A percentile compares a stretch with the other conserved stretches of the same genome.
Conservation (phyloP, 2,113 vertebrate species). For the Gobiocypris rarus region DNA sequence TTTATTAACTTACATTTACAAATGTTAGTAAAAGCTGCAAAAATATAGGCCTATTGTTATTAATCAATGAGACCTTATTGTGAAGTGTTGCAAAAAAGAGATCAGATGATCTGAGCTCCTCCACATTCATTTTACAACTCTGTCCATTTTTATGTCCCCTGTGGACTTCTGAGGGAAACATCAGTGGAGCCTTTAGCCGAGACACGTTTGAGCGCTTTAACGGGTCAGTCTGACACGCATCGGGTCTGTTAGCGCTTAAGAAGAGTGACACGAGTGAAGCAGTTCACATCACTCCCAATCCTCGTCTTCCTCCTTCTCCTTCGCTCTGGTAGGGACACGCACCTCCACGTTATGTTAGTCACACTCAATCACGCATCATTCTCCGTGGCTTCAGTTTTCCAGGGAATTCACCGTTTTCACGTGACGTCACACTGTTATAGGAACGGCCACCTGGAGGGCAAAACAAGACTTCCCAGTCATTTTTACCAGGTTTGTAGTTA, state of each 20-base stretch:
- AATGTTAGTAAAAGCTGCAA: too few relatives aligned
- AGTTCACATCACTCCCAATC: background rate
- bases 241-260: background rate
- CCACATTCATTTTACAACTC: background rate
- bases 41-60: too few relatives aligned
- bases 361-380: background rate
- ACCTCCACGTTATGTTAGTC: background rate
- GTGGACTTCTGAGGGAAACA: background rate
- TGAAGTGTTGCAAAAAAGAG: background rate
- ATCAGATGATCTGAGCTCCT: background rate
- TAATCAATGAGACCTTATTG: too few relatives aligned
- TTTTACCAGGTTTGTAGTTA: too few relatives aligned
- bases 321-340: background rate
- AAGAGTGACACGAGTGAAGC: too few relatives aligned
- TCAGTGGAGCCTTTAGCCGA: background rate
- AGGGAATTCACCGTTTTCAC: too few relatives aligned
- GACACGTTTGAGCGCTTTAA: background rate
- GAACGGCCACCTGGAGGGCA: too few relatives aligned
- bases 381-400: too few relatives aligned
- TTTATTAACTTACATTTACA: too few relatives aligned
- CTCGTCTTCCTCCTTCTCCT: background rate
- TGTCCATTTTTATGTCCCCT: background rate
- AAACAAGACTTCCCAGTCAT: too few relatives aligned
- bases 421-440: too few relatives aligned
- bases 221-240: background rate